A percentile compares a stretch with the other conserved stretches of the same genome.
Evolutionary conservation across 2,888 invertebrate genomes (phyloP).

Genomic region (Parascotia fuliginaria): DNA sequence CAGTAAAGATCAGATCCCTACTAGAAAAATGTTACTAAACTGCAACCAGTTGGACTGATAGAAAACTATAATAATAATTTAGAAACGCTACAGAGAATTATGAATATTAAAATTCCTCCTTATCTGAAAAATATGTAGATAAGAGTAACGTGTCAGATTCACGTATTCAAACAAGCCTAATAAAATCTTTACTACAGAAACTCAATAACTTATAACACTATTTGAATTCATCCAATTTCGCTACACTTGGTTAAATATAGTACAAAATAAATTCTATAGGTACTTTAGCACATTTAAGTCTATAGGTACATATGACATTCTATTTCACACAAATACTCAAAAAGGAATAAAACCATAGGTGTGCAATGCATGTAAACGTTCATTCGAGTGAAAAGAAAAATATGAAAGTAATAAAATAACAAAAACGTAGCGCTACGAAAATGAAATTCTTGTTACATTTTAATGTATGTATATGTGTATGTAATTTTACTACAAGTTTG

Average conservation of each 20-base stretch:
- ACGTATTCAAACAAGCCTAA: slow-evolving; percentile 2
- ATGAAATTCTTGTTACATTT: slow-evolving; percentile 4
- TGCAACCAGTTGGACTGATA: too few species aligned
- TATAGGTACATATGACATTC: slow-evolving; percentile 3
- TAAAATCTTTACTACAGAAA: slow-evolving; percentile 5
- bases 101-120: too few species aligned
- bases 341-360: slow-evolving; percentile 13
- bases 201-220: slow-evolving; percentile 10
- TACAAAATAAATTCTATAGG: neutral
- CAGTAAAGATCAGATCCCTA: too few species aligned
- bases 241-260: slow-evolving; percentile 13
- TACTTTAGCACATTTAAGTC: too few species aligned
- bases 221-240: slow-evolving; percentile 13
- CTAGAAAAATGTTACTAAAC: too few species aligned
- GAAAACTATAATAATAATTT: too few species aligned
- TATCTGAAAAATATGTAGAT: neutral
- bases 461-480: slow-evolving; percentile 7
- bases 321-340: slow-evolving; percentile 4
- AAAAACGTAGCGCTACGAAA: slow-evolving; percentile 6
- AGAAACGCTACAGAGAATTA: too few species aligned
- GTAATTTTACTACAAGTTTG: slow-evolving; percentile 1
- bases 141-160: neutral
- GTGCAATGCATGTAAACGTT: slow-evolving; percentile 16
- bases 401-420: slow-evolving; percentile 2
- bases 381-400: slow-evolving; percentile 7